phyloP scores from a whole-genome alignment of 2,888 invertebrate genomes.

The Synergus umbraculus region DNA sequence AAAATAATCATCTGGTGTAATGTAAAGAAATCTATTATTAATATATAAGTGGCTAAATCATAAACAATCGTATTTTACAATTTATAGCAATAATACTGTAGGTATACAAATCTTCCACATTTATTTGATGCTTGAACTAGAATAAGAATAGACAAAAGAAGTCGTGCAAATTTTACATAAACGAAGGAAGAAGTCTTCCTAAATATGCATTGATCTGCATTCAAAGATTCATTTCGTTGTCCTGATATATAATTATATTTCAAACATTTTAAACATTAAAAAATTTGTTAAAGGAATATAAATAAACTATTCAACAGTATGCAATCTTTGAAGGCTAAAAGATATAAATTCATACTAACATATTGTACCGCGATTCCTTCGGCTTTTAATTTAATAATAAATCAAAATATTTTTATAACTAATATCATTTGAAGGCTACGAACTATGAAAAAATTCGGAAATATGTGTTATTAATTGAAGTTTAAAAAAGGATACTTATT shows the following conservation, averaged over 20 bases:
- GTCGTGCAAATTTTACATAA: neutral
- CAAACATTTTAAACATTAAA: too few relatives aligned
- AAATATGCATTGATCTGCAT: neutral
- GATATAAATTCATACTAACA: conserved; percentile 58
- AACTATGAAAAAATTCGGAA: neutral
- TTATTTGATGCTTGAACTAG: conserved; percentile 2
- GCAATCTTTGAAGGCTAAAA: conserved; percentile 44
- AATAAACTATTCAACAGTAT: neutral
- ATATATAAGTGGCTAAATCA: neutral
- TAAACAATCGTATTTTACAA: conserved; percentile 7
- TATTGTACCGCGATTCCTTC: conserved; percentile 66
- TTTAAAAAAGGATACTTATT: neutral
- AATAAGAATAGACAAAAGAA: neutral
- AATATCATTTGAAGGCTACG: neutral
- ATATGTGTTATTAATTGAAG: neutral
- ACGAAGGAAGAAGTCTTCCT: neutral
- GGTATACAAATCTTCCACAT: conserved; percentile 7
- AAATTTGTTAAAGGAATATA: neutral
- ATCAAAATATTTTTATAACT: neutral
- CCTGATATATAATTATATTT: neutral
- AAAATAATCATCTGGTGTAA: neutral
- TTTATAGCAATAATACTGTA: neutral
- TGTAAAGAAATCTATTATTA: conserved; percentile 7
- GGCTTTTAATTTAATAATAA: conserved; percentile 56
- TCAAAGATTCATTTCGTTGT: neutral